These are phyloP conservation scores for Apocheima hispidaria DNA, from an alignment of 2,888 invertebrate species.

Conservation along the genomic window DNA sequence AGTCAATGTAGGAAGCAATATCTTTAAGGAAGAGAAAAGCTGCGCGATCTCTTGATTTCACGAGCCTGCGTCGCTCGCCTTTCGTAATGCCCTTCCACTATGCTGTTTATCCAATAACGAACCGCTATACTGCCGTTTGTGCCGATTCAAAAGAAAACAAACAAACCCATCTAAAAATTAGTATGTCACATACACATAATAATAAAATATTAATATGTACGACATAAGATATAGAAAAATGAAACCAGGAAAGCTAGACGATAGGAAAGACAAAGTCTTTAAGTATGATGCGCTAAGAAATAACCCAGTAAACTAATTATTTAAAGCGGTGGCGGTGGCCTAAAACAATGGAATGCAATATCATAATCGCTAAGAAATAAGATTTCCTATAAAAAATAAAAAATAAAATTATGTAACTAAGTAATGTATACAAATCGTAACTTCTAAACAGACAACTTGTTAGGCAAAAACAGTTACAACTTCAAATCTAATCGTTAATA, in stretches of 20 bases:
- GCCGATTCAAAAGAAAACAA: conserved; percentile 23
- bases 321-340: too few species aligned
- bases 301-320: too few species aligned
- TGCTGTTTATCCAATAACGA: conserved; percentile 39
- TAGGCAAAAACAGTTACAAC: conserved; percentile 11
- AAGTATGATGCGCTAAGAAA: conserved; percentile 1
- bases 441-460: not conserved
- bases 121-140: too few species aligned
- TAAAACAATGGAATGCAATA: too few species aligned
- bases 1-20: conserved; percentile 40
- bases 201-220: not conserved
- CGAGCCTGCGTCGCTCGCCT: conserved; percentile 65
- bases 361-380: too few species aligned
- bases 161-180: conserved; percentile 8
- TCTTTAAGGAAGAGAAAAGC: conserved; percentile 47
- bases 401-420: too few species aligned
- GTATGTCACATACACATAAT: not conserved
- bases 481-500: conserved; percentile 7
- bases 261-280: not conserved
- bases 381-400: not conserved
- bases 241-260: not conserved
- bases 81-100: conserved; percentile 65
- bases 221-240: not conserved
- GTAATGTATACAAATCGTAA: not conserved
- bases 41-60: conserved; percentile 60